Base-by-base conservation (phyloP, 1,140 invertebrate genomes). In the Seison nebaliae region DNA sequence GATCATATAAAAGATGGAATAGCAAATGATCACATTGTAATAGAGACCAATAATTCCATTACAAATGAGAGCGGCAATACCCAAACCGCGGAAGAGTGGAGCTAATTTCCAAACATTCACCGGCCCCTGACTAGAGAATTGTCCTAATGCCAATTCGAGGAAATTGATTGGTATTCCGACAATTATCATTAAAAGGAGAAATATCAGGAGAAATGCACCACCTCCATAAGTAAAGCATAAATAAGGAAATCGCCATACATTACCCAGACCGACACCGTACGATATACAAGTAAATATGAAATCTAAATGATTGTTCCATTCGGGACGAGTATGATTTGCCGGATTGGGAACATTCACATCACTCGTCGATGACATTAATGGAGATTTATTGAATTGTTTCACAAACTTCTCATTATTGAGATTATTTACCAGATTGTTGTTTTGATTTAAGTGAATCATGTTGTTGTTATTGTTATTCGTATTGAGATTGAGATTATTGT, bases 181-280 rank as follows among this genome's bases (percentile, higher is more conserved):
- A 8, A 67, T 45, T 5, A 68, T 33, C 43, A 70, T 56, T 21
- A 72, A 65, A 6, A 68, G 54, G 2, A 67, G 51, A 47, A 72
- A 70, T 0, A 68, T 65, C 5, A 74, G 60, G 7, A 71, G 69
- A 69, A 62, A 80, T 59, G 51, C 76, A 63, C 71, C 67, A 59
- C 80, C 80, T 33, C 81, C 81, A 59, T 88, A 84, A 53, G 78
- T 74, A 60, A 84, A 80, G 50, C 77, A 81, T 35, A 86, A 60
- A 52, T 83, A 86, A 7, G 81, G 81, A 64, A 88, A 91, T 48
- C 80, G 67, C 81, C 79, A 86, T 31, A 86, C 80, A 54, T 84
- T 84, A 14, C 78, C 79, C 12, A 86, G 66, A 0, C 63, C 64
- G 0, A 65, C 64, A 12, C 61, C 59, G 41, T 57, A 59, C 3